phyloP scores from a whole-genome alignment of 2,113 vertebrate species.

The Oostethus manadensis region DNA sequence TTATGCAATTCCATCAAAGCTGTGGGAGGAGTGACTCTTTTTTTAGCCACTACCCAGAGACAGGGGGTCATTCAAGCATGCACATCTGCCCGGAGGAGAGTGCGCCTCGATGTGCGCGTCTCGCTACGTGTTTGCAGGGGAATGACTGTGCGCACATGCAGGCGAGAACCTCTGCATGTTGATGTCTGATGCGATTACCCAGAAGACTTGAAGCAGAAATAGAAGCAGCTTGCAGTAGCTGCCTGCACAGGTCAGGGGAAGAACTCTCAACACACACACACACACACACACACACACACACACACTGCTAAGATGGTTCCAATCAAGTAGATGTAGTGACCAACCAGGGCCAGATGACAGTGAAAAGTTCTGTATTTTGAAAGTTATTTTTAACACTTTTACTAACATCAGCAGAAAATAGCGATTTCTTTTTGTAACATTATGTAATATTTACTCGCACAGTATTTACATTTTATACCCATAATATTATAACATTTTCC shows the following conservation, averaged over 20 bases:
- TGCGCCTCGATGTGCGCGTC: not conserved
- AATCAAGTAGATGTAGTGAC: constrained; percentile 23
- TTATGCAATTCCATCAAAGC: constrained; percentile 57
- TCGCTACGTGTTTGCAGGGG: not conserved
- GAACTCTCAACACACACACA: constrained; percentile 18
- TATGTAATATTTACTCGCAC: no score
- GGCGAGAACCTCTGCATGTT: constrained; percentile 17
- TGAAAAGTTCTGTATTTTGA: no score
- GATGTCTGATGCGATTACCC: constrained; percentile 31
- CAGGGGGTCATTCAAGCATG: constrained; percentile 30
- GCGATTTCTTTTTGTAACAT: no score
- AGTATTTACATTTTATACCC: no score
- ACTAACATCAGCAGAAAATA: no score
- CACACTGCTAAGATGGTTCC: constrained; percentile 7
- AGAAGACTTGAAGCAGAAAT: constrained; percentile 13
- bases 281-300: constrained; percentile 16
- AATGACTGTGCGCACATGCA: constrained; percentile 7
- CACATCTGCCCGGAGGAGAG: constrained; percentile 30
- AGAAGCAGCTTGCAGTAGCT: constrained; percentile 13
- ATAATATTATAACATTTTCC: no score
- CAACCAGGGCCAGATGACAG: constrained; percentile 27
- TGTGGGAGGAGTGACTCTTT: constrained; percentile 25
- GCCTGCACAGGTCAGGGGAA: constrained; percentile 18
- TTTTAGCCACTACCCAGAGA: constrained; percentile 48
- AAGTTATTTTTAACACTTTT: no score